Percentiles rank a stretch among this genome's conserved stretches.
Evolutionary conservation across 2,888 invertebrate genomes (phyloP).

Genomic region (Deilephila elpenor): DNA sequence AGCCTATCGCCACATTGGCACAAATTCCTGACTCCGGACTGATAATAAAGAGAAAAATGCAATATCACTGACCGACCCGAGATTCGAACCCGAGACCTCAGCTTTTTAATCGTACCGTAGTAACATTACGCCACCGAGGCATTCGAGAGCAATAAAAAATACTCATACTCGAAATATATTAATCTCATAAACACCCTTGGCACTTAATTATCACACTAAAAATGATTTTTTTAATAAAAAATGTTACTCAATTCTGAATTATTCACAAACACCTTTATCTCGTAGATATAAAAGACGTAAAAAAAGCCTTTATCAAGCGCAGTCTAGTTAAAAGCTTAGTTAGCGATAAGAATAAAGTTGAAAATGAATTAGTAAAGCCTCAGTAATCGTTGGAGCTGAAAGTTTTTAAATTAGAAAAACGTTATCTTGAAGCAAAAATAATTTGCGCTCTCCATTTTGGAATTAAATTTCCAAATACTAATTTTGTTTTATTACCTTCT

Average conservation of each 20-base stretch:
- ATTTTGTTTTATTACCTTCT: neutral
- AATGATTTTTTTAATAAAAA: too few species aligned
- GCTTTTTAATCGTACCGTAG: too few species aligned
- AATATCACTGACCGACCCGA: too few species aligned
- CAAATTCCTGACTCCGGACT: too few species aligned
- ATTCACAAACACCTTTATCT: neutral
- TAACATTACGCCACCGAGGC: too few species aligned
- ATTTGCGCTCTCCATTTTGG: conserved; percentile 7
- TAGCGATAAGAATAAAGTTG: conserved; percentile 23
- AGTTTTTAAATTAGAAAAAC: conserved; percentile 24
- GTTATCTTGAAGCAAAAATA: conserved; percentile 1
- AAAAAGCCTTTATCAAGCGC: neutral
- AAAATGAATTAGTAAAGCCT: conserved; percentile 25
- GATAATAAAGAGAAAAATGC: too few species aligned
- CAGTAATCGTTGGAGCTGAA: conserved; percentile 9
- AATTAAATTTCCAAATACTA: conserved; percentile 11
- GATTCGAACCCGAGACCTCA: too few species aligned
- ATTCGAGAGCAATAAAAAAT: too few species aligned
- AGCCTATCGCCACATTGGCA: too few species aligned
- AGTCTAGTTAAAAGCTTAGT: conserved; percentile 9
- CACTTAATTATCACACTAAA: too few species aligned
- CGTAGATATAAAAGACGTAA: neutral
- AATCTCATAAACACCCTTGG: too few species aligned
- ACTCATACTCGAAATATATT: too few species aligned
- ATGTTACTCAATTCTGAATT: neutral